A percentile compares a stretch with the other conserved stretches of the same genome.
phyloP scores from a whole-genome alignment of 2,888 invertebrate genomes.

The Seira sanloemensis region DNA sequence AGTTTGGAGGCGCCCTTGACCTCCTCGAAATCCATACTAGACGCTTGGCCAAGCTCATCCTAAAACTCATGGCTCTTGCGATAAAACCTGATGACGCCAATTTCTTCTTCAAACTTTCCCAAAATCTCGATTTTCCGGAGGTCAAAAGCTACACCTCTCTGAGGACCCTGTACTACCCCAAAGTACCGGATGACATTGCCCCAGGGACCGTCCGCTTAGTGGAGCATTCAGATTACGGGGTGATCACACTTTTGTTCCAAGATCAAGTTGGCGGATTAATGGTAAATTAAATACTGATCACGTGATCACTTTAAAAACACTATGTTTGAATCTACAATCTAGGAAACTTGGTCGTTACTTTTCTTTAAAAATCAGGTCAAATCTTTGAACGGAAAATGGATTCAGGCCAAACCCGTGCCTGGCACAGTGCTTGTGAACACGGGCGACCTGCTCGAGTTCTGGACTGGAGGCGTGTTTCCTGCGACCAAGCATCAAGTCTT shows the following conservation, averaged over 20 bases:
- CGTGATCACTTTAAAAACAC: too few species aligned
- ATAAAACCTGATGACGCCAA: conserved; percentile 64
- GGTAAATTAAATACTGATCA: background rate
- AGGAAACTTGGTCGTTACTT: too few species aligned
- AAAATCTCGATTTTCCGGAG: conserved; percentile 45
- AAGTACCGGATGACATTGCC: conserved; percentile 75
- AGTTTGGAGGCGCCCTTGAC: conserved; percentile 82
- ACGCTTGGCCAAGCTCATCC: conserved; percentile 81
- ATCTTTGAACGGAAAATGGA: conserved; percentile 83
- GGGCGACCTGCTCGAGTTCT: conserved; percentile 85
- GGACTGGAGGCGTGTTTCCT: conserved; percentile 84
- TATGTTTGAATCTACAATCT: too few species aligned
- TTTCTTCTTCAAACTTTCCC: conserved; percentile 62
- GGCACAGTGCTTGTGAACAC: conserved; percentile 86
- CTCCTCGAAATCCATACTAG: conserved; percentile 83
- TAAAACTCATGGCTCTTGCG: conserved; percentile 76
- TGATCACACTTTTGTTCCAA: conserved; percentile 84
- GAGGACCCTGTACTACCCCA: conserved; percentile 85
- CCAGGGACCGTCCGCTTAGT: conserved; percentile 81
- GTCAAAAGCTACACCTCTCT: conserved; percentile 81
- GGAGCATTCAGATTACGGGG: conserved; percentile 86
- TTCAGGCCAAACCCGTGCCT: conserved; percentile 85
- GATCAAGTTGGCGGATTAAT: conserved; percentile 85
- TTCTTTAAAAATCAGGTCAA: too few species aligned
- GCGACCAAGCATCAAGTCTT: conserved; percentile 78